These are phyloP conservation scores for Bembecia ichneumoniformis DNA, from an alignment of 2,888 invertebrate species.

Conservation along the genomic window DNA sequence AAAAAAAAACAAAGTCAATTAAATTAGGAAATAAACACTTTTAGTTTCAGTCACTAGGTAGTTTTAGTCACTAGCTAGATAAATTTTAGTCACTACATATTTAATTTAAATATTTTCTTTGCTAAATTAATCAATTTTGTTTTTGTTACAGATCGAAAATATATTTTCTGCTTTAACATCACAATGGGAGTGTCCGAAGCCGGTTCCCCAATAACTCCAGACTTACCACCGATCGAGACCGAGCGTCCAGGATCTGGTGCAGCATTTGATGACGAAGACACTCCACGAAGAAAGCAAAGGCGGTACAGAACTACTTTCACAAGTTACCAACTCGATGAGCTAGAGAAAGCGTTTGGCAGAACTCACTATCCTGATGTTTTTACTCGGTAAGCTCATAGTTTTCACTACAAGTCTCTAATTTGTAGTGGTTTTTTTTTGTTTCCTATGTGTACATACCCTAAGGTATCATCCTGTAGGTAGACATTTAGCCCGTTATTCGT, in stretches of 20 bases:
- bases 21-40: too few relatives aligned
- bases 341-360: conserved; percentile 97
- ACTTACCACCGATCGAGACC: conserved; percentile 39
- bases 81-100: too few relatives aligned
- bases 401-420: too few relatives aligned
- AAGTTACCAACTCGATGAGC: conserved; percentile 93
- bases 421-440: too few relatives aligned
- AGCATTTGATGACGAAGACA: conserved; percentile 78
- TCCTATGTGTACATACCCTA: too few relatives aligned
- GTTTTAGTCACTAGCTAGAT: too few relatives aligned
- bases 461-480: too few relatives aligned
- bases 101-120: conserved; percentile 7
- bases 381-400: conserved; percentile 78
- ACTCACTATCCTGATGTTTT: conserved; percentile 99
- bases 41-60: too few relatives aligned
- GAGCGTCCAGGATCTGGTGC: conserved; percentile 55
- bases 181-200: conserved; percentile 61
- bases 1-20: too few relatives aligned
- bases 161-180: conserved; percentile 6
- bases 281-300: conserved; percentile 91
- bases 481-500: conserved; percentile 3
- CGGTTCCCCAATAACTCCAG: conserved; percentile 46
- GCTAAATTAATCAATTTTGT: neutral
- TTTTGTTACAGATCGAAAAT: conserved; percentile 24
- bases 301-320: conserved; percentile 94